phyloP scores from a whole-genome alignment of 2,797 vertebrate genomes.

The Eupleurogrammus muticus region DNA sequence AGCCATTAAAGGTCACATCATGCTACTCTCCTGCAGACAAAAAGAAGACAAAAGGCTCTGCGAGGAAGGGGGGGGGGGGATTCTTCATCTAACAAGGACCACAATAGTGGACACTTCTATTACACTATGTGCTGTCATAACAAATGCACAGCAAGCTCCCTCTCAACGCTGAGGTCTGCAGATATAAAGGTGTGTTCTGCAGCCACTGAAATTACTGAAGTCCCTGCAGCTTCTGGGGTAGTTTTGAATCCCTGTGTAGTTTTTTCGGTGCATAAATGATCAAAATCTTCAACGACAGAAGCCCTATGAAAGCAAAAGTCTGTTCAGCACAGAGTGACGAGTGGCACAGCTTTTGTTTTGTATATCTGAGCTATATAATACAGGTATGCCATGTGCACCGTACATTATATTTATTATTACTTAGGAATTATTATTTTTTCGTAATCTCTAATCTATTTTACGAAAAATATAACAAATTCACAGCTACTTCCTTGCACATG shows the following conservation, averaged over 20 bases:
- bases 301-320: no score
- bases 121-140: constrained; percentile 58
- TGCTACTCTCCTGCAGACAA: constrained; percentile 67
- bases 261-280: constrained; percentile 27
- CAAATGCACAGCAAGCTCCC: constrained; percentile 45
- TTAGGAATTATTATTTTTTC: no score
- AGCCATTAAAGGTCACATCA: constrained; percentile 80
- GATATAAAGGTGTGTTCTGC: constrained; percentile 46
- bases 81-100: constrained; percentile 69
- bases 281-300: constrained; percentile 11
- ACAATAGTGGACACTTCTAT: constrained; percentile 53
- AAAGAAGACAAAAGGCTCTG: constrained; percentile 66
- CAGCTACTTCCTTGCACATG: neutral
- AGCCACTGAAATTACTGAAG: constrained; percentile 45
- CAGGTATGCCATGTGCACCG: no score
- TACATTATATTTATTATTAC: no score
- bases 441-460: no score
- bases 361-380: no score
- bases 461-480: constrained; percentile 11
- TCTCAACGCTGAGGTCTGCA: constrained; percentile 32
- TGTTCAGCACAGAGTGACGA: no score
- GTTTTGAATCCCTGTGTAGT: constrained; percentile 14
- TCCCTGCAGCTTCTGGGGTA: neutral
- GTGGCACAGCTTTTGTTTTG: no score
- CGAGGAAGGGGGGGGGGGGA: constrained; percentile 36